Conservation (phyloP, 2,797 vertebrate genomes). For the Dallia pectoralis region DNA sequence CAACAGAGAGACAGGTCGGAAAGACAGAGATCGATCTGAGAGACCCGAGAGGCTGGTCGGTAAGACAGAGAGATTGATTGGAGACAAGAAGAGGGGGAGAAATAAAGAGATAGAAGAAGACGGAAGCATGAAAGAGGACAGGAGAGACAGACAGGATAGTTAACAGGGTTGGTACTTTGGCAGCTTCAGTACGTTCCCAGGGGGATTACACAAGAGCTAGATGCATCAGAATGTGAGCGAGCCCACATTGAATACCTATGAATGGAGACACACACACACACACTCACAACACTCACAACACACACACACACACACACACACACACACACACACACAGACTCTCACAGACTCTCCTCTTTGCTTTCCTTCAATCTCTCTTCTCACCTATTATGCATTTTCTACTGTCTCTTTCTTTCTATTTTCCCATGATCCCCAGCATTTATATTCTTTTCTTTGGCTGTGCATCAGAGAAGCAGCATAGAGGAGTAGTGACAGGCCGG, state of each 20-base stretch:
- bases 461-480: background rate
- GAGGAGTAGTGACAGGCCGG: background rate
- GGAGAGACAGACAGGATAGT: conserved; percentile 25
- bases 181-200: conserved; percentile 73
- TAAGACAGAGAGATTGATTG: background rate
- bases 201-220: conserved; percentile 75
- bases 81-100: background rate
- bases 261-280: conserved; percentile 48
- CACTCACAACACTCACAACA: conserved; percentile 28
- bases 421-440: background rate
- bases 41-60: background rate
- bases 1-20: background rate
- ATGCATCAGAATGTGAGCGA: conserved; percentile 60
- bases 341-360: conserved; percentile 1
- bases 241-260: conserved; percentile 53
- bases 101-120: background rate
- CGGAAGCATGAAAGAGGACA: background rate
- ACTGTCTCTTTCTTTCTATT: background rate
- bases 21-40: background rate
- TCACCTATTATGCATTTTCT: conserved; percentile 2
- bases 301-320: conserved; percentile 24
- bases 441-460: background rate
- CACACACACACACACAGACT: conserved; percentile 26
- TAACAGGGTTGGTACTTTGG: conserved; percentile 70
- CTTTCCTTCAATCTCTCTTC: background rate